phyloP scores from a whole-genome alignment of 1,140 invertebrate species.

The Thereuonema tuberculata region DNA sequence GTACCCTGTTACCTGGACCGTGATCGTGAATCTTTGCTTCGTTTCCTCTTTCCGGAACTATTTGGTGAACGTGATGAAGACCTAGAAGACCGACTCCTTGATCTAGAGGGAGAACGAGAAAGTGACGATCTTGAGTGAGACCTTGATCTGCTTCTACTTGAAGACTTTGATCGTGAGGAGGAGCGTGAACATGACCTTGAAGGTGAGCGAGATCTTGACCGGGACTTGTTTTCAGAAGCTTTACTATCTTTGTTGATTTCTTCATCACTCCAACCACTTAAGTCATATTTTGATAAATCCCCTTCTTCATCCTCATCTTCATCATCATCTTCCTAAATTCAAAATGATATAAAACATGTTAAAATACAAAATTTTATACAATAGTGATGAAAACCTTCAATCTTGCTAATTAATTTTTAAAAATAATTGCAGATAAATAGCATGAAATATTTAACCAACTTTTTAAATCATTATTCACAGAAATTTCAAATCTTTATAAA shows the following conservation, averaged over 20 bases:
- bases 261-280: constrained; percentile 50
- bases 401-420: too few relatives aligned
- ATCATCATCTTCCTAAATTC: constrained; percentile 30
- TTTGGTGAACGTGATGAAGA: background rate
- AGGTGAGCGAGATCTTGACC: background rate
- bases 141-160: background rate
- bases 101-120: background rate
- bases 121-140: constrained; percentile 2
- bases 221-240: constrained; percentile 3
- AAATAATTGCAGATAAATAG: too few relatives aligned
- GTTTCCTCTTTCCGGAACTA: background rate
- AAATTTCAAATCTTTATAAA: too few relatives aligned
- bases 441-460: too few relatives aligned
- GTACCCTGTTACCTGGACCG: constrained; percentile 12
- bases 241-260: constrained; percentile 17
- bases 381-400: too few relatives aligned
- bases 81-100: background rate
- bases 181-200: background rate
- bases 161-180: background rate
- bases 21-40: background rate
- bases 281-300: constrained; percentile 67
- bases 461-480: too few relatives aligned
- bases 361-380: too few relatives aligned
- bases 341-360: too few relatives aligned
- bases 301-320: constrained; percentile 47